These are phyloP conservation scores for Damaliscus lunatus DNA, from an alignment of 2,113 vertebrate genomes.

Conservation along the genomic window DNA sequence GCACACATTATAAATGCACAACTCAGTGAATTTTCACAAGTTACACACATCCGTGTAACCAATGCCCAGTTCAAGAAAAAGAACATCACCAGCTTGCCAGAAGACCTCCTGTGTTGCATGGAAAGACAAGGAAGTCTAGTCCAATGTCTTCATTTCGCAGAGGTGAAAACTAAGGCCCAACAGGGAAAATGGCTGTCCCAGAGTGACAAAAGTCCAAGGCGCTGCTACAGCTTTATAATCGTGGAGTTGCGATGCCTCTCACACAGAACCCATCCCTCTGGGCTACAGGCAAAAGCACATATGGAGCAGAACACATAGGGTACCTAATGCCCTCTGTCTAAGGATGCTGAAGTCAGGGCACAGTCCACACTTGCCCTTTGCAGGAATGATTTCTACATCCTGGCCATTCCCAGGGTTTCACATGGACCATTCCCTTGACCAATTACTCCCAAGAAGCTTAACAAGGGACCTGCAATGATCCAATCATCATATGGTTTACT, in stretches of 20 bases:
- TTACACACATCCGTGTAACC: neutral
- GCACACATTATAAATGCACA: neutral
- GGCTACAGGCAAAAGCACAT: neutral
- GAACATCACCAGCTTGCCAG: neutral
- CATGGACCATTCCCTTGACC: too few species aligned
- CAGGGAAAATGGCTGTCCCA: neutral
- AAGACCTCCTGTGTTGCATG: accelerated
- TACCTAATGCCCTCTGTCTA: accelerated
- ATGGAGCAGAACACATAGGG: accelerated
- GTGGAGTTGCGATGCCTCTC: accelerated
- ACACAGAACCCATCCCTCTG: neutral
- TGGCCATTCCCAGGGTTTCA: neutral
- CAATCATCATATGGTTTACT: neutral
- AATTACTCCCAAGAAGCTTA: neutral
- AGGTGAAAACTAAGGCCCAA: neutral
- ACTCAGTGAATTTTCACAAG: neutral
- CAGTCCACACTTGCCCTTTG: neutral
- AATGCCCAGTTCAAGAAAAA: neutral
- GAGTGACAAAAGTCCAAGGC: neutral
- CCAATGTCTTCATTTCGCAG: neutral
- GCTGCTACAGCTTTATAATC: neutral
- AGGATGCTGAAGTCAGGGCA: neutral
- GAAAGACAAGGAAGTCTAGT: neutral
- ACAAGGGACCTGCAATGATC: neutral
- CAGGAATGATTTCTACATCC: too few species aligned